These are phyloP conservation scores for Acromyrmex heyeri DNA, from an alignment of 1,140 invertebrate genomes.

Conservation along the genomic window DNA sequence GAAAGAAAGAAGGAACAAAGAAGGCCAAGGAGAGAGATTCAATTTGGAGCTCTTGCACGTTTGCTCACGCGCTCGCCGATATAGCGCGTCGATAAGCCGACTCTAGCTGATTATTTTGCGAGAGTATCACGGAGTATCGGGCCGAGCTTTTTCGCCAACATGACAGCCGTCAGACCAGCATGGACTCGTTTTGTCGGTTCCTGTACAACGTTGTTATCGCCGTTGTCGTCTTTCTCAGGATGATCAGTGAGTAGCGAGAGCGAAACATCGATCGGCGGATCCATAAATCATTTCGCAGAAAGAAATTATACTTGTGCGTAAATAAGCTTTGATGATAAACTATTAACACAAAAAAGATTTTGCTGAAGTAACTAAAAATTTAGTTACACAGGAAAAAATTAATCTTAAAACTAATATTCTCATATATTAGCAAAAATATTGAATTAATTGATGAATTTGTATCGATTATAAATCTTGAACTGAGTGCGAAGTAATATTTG, in stretches of 20 bases:
- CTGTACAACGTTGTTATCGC: conserved; percentile 78
- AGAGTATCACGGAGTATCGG: conserved; percentile 48
- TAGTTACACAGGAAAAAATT: too few species aligned
- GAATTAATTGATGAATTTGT: too few species aligned
- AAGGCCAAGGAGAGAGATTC: conserved; percentile 80
- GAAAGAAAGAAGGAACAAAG: conserved; percentile 71
- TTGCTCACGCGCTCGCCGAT: conserved; percentile 14
- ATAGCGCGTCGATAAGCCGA: conserved; percentile 60
- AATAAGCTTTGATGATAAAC: background rate
- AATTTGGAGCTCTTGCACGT: conserved; percentile 64
- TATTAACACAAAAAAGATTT: too few species aligned
- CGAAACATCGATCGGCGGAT: background rate
- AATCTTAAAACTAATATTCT: too few species aligned
- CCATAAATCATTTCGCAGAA: background rate
- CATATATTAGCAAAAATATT: too few species aligned
- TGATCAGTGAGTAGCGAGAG: conserved; percentile 80
- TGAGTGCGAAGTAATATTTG: too few species aligned
- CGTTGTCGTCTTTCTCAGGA: conserved; percentile 76
- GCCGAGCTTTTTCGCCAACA: conserved; percentile 71
- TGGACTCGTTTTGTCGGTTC: conserved; percentile 78
- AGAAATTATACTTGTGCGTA: background rate
- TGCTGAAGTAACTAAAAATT: too few species aligned
- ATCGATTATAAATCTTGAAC: too few species aligned
- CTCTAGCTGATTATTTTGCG: conserved; percentile 61
- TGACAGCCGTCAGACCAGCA: conserved; percentile 73